Evolutionary conservation across 2,888 invertebrate species (phyloP).

Genomic region (Brachypalpus laphriformis): DNA sequence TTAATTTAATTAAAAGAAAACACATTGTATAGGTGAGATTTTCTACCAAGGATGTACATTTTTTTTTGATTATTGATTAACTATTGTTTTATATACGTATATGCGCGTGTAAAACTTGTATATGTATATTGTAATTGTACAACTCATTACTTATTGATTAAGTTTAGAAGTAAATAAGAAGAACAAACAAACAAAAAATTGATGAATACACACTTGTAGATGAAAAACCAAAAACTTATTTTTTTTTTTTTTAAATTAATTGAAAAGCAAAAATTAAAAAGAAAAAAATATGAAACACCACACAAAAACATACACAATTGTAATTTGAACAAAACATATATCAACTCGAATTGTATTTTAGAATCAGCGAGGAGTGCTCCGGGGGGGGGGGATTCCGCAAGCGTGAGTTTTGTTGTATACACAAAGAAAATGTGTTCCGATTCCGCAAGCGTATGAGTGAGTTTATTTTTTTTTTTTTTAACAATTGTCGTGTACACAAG

Average conservation of each 20-base stretch:
- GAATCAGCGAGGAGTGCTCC: neutral
- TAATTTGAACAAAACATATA: neutral
- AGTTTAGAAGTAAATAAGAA: constrained; percentile 45
- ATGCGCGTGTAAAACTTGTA: constrained; percentile 25
- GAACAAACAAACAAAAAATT: constrained; percentile 1
- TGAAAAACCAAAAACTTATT: constrained; percentile 44
- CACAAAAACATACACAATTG: constrained; percentile 16
- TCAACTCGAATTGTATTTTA: neutral
- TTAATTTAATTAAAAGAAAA: constrained; percentile 43
- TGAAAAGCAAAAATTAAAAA: constrained; percentile 13
- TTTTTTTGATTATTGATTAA: constrained; percentile 67
- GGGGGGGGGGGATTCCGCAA: too few species aligned
- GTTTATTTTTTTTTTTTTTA: too few species aligned
- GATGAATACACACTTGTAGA: constrained; percentile 50
- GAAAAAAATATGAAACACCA: constrained; percentile 24
- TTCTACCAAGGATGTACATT: constrained; percentile 48
- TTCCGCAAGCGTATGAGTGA: too few species aligned
- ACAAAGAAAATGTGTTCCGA: too few species aligned
- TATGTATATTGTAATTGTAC: constrained; percentile 65
- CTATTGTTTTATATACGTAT: constrained; percentile 39
- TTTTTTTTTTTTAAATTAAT: constrained; percentile 14
- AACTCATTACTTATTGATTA: constrained; percentile 69
- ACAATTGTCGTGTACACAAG: too few species aligned
- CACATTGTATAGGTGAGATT: constrained; percentile 53
- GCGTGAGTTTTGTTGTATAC: too few species aligned